A percentile compares a stretch with the other conserved stretches of the same genome.
Conservation (phyloP, 2,797 vertebrate species). For the Dermochelys coriacea region DNA sequence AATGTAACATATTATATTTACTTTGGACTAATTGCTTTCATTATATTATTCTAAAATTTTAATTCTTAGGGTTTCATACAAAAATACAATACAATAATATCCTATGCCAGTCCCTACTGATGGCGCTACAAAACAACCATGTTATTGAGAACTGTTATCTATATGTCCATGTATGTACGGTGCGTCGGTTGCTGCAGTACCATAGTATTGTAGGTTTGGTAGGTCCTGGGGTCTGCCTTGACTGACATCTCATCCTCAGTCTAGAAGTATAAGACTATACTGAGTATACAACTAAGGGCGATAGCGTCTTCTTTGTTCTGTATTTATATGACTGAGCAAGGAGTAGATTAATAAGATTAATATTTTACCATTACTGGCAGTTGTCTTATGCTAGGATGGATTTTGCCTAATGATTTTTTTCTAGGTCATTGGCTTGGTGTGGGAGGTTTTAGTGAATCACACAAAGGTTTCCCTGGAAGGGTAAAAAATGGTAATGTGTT, state of each 20-base stretch:
- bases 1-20: not conserved
- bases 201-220: too few relatives aligned
- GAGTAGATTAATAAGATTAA: not conserved
- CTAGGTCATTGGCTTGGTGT: not conserved
- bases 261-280: too few relatives aligned
- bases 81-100: constrained; percentile 5
- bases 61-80: not conserved
- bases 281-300: too few relatives aligned
- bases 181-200: too few relatives aligned
- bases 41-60: constrained; percentile 35
- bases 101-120: not conserved
- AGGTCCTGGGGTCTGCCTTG: too few relatives aligned
- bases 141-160: not conserved
- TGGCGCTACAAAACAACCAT: not conserved
- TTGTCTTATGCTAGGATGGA: not conserved
- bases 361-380: not conserved
- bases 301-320: not conserved
- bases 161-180: not conserved
- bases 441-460: too few relatives aligned
- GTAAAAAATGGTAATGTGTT: not conserved
- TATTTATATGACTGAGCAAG: not conserved
- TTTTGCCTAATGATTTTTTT: not conserved
- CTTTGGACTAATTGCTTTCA: not conserved
- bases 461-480: not conserved
- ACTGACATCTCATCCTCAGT: too few relatives aligned